Percentiles rank a stretch among this genome's conserved stretches.
phyloP scores from a whole-genome alignment of 2,113 vertebrate species.

The Tapirus terrestris region DNA sequence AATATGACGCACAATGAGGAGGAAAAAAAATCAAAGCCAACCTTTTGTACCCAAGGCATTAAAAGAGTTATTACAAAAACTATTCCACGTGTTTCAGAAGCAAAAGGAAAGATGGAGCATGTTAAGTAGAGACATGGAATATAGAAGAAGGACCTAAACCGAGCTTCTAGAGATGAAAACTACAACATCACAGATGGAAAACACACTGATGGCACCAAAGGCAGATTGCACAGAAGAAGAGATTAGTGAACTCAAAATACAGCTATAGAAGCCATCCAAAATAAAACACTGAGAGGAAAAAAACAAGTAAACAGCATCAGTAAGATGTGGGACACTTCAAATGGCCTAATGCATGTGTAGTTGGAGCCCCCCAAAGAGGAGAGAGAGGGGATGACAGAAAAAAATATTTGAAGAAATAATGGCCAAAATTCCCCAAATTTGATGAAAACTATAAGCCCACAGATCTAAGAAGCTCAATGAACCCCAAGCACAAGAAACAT shows the following conservation, averaged over 20 bases:
- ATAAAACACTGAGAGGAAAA: neutral
- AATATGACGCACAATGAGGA: neutral
- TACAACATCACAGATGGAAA: neutral
- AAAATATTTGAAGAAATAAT: neutral
- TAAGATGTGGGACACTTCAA: neutral
- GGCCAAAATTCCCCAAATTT: neutral
- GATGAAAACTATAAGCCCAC: neutral
- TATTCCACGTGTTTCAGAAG: neutral
- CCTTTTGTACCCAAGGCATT: neutral
- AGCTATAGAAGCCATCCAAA: neutral
- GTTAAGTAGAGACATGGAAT: neutral
- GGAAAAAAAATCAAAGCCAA: neutral
- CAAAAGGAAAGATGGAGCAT: neutral
- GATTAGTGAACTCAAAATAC: neutral
- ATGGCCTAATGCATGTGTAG: accelerated
- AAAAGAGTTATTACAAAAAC: neutral
- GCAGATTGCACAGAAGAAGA: neutral
- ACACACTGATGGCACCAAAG: neutral
- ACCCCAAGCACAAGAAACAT: neutral
- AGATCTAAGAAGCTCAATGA: neutral
- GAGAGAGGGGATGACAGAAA: neutral
- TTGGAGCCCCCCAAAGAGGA: neutral
- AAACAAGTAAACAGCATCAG: neutral
- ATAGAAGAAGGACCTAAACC: neutral
- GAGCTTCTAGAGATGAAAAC: neutral